Conservation (phyloP, 2,888 invertebrate genomes). For the Brachyptera putata region DNA sequence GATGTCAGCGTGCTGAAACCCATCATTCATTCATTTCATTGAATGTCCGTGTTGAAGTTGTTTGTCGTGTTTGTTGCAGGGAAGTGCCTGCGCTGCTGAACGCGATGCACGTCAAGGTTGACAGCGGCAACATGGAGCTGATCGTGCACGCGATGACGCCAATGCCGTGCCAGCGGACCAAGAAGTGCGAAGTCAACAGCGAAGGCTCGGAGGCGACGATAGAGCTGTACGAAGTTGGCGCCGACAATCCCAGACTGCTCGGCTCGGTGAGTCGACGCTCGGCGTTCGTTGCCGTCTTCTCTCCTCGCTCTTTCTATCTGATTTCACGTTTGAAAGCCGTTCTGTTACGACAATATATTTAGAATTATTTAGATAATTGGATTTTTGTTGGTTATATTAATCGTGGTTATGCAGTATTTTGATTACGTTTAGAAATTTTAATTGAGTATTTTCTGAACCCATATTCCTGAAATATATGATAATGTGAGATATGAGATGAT, state of each 20-base stretch:
- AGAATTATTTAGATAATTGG: not conserved
- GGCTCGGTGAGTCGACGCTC: conserved; percentile 10
- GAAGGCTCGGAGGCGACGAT: not conserved
- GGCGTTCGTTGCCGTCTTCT: not conserved
- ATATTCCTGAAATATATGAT: too few species aligned
- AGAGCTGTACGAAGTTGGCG: conserved; percentile 2
- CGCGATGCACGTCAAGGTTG: conserved; percentile 1
- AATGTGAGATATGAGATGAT: too few species aligned
- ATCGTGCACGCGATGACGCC: not conserved
- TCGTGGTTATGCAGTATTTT: too few species aligned
- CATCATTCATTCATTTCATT: too few species aligned
- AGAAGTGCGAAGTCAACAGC: not conserved
- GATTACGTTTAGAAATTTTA: too few species aligned
- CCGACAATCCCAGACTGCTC: not conserved
- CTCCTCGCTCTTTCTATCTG: not conserved
- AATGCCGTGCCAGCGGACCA: conserved; percentile 10
- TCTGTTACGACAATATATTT: not conserved
- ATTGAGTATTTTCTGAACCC: too few species aligned
- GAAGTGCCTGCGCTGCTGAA: conserved; percentile 8
- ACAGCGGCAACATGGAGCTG: not conserved
- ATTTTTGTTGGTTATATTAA: not conserved
- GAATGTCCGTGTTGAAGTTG: too few species aligned
- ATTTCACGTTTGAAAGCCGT: not conserved
- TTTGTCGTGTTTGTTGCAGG: too few species aligned
- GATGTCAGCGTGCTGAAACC: too few species aligned